Percentiles rank a stretch among this genome's conserved stretches.
Evolutionary conservation across 2,888 invertebrate genomes (phyloP).

Genomic region (Tinea semifulvella): DNA sequence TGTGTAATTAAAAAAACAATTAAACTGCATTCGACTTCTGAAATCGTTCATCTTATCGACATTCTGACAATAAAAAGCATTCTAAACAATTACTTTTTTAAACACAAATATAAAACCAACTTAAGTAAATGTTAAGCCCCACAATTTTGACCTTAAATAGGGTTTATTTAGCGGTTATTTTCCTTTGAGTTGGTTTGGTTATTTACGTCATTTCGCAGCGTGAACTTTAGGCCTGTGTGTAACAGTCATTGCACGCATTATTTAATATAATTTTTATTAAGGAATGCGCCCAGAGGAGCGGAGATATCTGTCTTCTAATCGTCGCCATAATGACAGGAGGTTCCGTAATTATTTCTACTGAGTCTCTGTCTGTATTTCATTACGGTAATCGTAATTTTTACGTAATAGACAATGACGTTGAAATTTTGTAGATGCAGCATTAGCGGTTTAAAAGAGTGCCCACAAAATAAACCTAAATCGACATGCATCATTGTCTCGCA

Average conservation of each 20-base stretch:
- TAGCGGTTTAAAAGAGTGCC: too few species aligned
- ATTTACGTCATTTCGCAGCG: constrained; percentile 12
- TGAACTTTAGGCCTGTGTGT: constrained; percentile 19
- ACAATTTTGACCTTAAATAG: not conserved
- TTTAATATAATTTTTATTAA: constrained; percentile 62
- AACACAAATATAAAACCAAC: not conserved
- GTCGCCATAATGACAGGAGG: constrained; percentile 57
- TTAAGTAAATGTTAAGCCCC: not conserved
- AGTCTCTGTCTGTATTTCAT: constrained; percentile 49
- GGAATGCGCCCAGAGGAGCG: constrained; percentile 52
- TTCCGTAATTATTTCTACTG: constrained; percentile 59
- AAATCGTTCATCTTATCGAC: constrained; percentile 16
- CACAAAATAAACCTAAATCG: too few species aligned
- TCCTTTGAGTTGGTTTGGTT: not conserved
- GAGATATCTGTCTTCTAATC: constrained; percentile 54
- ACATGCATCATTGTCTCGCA: too few species aligned
- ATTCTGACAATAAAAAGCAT: constrained; percentile 16
- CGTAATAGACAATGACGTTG: too few species aligned
- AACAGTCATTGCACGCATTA: constrained; percentile 36
- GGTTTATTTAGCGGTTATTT: not conserved
- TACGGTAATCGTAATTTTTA: constrained; percentile 65
- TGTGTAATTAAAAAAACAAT: constrained; percentile 4
- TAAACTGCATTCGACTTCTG: constrained; percentile 12
- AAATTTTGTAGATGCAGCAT: too few species aligned
- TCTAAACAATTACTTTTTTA: constrained; percentile 14